Percentiles rank a stretch among this genome's conserved stretches.
Evolutionary conservation across 2,888 invertebrate species (phyloP).

Genomic region (Drosophila borealis): DNA sequence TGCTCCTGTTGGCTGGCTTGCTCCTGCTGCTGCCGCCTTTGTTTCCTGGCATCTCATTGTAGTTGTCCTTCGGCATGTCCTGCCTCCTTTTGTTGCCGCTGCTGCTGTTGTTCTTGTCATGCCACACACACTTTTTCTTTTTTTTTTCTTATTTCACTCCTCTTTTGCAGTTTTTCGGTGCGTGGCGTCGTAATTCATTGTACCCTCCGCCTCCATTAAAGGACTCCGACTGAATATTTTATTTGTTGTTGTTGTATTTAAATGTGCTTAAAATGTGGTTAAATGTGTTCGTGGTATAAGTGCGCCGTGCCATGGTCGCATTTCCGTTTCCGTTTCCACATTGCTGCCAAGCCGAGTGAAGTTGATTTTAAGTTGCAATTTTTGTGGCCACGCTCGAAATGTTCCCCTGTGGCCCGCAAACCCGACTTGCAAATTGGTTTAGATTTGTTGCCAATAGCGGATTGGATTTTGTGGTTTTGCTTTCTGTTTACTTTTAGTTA

Average conservation of each 20-base stretch:
- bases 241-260: constrained; percentile 65
- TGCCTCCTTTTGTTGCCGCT: constrained; percentile 31
- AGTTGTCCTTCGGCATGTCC: constrained; percentile 65
- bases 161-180: constrained; percentile 50
- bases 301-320: constrained; percentile 43
- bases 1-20: constrained; percentile 43
- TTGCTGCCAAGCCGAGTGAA: constrained; percentile 24
- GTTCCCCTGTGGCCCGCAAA: constrained; percentile 9
- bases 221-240: constrained; percentile 43
- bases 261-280: constrained; percentile 71
- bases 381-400: constrained; percentile 41
- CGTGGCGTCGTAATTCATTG: constrained; percentile 67
- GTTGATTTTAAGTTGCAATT: constrained; percentile 56
- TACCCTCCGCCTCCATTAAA: constrained; percentile 39
- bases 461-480: constrained; percentile 14
- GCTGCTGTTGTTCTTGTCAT: constrained; percentile 39
- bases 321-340: constrained; percentile 37
- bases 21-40: constrained; percentile 38
- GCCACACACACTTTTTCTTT: constrained; percentile 29
- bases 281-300: constrained; percentile 49
- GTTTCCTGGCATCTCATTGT: constrained; percentile 59
- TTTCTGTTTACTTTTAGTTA: constrained; percentile 1
- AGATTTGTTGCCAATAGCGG: constrained; percentile 43
- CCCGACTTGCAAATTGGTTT: constrained; percentile 37
- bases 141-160: constrained; percentile 9